A percentile compares a stretch with the other conserved stretches of the same genome.
Evolutionary conservation across 1,140 invertebrate species (phyloP).

Genomic region (Augochlora pura): DNA sequence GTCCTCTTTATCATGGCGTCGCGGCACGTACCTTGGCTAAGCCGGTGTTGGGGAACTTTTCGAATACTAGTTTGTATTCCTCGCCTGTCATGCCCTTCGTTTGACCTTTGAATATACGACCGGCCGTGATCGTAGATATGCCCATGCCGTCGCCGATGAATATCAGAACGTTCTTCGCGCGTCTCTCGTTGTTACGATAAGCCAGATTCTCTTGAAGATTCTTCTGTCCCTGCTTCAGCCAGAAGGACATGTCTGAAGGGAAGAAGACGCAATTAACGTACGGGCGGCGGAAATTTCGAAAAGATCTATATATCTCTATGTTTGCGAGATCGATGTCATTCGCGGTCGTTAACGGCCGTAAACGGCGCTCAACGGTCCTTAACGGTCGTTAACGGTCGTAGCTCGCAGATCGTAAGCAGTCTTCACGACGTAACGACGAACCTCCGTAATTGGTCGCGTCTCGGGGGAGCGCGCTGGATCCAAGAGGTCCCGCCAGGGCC

Average conservation of each 20-base stretch:
- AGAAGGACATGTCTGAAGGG: constrained; percentile 72
- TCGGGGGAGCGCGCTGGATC: constrained; percentile 25
- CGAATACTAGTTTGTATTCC: constrained; percentile 81
- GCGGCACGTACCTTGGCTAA: constrained; percentile 81
- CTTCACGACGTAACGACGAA: constrained; percentile 15
- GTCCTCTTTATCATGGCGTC: too few species aligned
- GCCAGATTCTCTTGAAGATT: constrained; percentile 71
- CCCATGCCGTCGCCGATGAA: constrained; percentile 90
- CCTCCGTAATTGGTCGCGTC: constrained; percentile 62
- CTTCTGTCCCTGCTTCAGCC: constrained; percentile 75
- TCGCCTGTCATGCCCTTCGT: constrained; percentile 80
- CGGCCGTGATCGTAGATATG: constrained; percentile 84
- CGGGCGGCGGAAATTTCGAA: background rate
- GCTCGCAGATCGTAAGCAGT: too few species aligned
- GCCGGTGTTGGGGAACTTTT: constrained; percentile 82
- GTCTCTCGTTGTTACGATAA: constrained; percentile 76
- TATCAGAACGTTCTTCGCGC: constrained; percentile 86
- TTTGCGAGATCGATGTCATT: too few species aligned
- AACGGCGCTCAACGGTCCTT: too few species aligned
- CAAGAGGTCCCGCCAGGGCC: constrained; percentile 15
- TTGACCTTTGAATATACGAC: constrained; percentile 83
- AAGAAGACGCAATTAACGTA: constrained; percentile 32
- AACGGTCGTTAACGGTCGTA: background rate
- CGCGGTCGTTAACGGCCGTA: too few species aligned
- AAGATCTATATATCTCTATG: too few species aligned